Conservation (phyloP, 2,113 vertebrate genomes). For the Onychostruthus taczanowskii region DNA sequence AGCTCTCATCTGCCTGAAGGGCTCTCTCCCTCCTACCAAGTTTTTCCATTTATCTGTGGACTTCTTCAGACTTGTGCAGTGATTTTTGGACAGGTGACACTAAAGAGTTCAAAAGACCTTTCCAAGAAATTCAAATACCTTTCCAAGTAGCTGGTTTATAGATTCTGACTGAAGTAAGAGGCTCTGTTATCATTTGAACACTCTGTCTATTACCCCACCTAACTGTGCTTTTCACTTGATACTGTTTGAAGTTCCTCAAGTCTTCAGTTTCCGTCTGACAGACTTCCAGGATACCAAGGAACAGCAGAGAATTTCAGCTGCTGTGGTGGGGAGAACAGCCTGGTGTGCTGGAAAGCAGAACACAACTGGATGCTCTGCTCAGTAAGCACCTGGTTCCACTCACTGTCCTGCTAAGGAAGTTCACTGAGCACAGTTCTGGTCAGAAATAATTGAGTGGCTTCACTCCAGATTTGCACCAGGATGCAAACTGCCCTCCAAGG, state of each 20-base stretch:
- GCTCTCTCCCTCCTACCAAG: background rate
- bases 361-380: background rate
- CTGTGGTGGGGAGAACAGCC: background rate
- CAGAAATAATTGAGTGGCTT: background rate
- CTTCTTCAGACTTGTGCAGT: background rate
- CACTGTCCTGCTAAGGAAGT: background rate
- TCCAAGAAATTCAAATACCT: background rate
- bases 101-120: background rate
- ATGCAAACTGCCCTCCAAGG: background rate
- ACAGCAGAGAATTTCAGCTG: background rate
- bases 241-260: background rate
- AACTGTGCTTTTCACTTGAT: background rate
- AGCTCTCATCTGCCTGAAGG: background rate
- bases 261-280: background rate
- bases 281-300: background rate
- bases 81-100: background rate
- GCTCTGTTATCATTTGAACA: background rate
- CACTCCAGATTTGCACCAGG: background rate
- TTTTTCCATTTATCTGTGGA: background rate
- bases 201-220: background rate
- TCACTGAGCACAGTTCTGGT: background rate
- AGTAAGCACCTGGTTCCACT: background rate
- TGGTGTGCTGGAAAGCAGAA: background rate
- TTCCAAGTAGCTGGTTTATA: background rate
- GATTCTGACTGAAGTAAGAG: background rate